These are phyloP conservation scores for Rhimphoctona megacephalus DNA, from an alignment of 2,888 invertebrate genomes.

Conservation along the genomic window DNA sequence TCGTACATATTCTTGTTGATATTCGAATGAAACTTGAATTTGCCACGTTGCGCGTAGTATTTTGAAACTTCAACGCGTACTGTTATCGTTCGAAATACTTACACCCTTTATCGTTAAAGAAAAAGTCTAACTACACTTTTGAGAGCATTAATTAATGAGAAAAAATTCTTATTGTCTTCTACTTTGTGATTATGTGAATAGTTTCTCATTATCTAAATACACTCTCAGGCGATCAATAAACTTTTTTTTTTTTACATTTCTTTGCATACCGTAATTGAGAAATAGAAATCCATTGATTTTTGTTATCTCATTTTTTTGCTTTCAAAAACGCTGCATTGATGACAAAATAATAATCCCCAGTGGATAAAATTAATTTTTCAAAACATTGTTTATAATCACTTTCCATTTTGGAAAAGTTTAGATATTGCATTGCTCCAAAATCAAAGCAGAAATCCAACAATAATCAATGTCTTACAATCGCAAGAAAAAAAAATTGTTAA, in stretches of 20 bases:
- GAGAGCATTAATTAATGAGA: not conserved
- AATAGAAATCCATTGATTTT: not conserved
- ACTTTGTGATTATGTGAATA: not conserved
- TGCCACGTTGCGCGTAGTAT: slow-evolving; percentile 31
- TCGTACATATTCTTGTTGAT: slow-evolving; percentile 10
- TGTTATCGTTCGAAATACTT: not conserved
- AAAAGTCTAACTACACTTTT: not conserved
- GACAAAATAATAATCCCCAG: not conserved
- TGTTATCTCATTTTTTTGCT: not conserved
- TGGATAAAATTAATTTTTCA: not conserved
- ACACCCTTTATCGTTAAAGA: not conserved
- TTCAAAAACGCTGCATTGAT: not conserved
- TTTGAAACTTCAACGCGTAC: not conserved
- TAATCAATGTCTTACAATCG: not conserved
- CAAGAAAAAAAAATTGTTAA: not conserved
- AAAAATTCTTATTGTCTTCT: not conserved
- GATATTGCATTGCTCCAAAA: not conserved
- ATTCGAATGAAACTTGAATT: slow-evolving; percentile 34
- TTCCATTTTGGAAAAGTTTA: not conserved
- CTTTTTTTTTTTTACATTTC: not conserved
- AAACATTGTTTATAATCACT: not conserved
- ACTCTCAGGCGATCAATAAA: not conserved
- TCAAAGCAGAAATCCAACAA: not conserved
- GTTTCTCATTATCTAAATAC: not conserved
- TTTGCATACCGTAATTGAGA: not conserved